phyloP scores from a whole-genome alignment of 2,888 invertebrate species.

The Andrena bucephala region DNA sequence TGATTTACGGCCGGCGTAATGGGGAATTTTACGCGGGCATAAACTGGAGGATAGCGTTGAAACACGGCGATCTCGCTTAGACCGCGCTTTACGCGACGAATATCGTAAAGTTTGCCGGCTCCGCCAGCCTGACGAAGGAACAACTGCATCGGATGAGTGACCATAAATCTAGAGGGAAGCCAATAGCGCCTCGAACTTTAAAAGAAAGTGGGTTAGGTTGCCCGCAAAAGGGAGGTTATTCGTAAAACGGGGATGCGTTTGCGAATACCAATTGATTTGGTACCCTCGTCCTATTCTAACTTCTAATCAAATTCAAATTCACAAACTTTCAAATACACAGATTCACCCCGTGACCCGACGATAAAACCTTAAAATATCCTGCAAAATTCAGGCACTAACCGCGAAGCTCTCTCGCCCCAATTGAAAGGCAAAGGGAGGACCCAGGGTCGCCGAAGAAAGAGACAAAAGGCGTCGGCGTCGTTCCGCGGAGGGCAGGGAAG shows the following conservation, averaged over 20 bases:
- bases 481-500: conserved; percentile 4
- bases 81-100: conserved; percentile 28
- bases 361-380: neutral
- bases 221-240: conserved; percentile 9
- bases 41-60: conserved; percentile 32
- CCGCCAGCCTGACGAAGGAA: conserved; percentile 19
- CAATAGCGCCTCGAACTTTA: conserved; percentile 2
- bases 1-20: conserved; percentile 48
- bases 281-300: too few species aligned
- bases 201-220: conserved; percentile 6
- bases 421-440: conserved; percentile 1
- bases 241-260: neutral
- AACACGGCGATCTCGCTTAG: conserved; percentile 30
- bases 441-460: conserved; percentile 20
- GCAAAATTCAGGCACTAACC: neutral
- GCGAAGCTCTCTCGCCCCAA: neutral
- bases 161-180: conserved; percentile 37
- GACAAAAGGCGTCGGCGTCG: conserved; percentile 29
- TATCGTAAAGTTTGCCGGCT: conserved; percentile 26
- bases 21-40: conserved; percentile 41
- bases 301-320: neutral
- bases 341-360: neutral
- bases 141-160: conserved; percentile 29
- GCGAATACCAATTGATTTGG: neutral
- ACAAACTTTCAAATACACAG: neutral